phyloP scores from a whole-genome alignment of 2,113 vertebrate genomes.

The Loxodonta africana region DNA sequence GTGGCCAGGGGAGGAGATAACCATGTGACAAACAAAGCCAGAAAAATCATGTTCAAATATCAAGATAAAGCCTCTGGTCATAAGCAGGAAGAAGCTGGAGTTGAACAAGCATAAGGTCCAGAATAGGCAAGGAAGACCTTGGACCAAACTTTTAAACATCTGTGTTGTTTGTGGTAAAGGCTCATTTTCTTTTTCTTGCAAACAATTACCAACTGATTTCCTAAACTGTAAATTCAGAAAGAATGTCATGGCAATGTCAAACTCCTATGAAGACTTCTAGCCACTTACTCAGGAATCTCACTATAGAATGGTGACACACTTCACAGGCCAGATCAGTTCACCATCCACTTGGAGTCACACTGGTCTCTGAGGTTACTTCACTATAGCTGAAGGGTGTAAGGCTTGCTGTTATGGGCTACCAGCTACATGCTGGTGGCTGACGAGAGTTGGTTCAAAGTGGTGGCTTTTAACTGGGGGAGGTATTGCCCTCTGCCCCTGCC shows the following conservation, averaged over 20 bases:
- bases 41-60: not conserved
- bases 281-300: not conserved
- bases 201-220: not conserved
- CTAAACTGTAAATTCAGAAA: not conserved
- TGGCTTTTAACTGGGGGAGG: not conserved
- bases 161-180: not conserved
- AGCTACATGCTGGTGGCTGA: not conserved
- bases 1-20: not conserved
- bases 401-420: not conserved
- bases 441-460: not conserved
- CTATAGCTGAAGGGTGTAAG: not conserved
- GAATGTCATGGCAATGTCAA: not conserved
- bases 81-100: not conserved
- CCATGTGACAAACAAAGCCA: not conserved
- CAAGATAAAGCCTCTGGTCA: not conserved
- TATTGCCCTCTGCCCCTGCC: not conserved
- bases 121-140: not conserved
- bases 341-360: not conserved
- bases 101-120: not conserved
- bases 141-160: not conserved
- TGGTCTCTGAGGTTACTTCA: not conserved
- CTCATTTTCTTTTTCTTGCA: not conserved
- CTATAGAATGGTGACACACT: accelerated
- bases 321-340: too few relatives aligned
- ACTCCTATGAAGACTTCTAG: not conserved